Conservation (phyloP, 2,113 vertebrate genomes). For the Lepisosteus osseus region DNA sequence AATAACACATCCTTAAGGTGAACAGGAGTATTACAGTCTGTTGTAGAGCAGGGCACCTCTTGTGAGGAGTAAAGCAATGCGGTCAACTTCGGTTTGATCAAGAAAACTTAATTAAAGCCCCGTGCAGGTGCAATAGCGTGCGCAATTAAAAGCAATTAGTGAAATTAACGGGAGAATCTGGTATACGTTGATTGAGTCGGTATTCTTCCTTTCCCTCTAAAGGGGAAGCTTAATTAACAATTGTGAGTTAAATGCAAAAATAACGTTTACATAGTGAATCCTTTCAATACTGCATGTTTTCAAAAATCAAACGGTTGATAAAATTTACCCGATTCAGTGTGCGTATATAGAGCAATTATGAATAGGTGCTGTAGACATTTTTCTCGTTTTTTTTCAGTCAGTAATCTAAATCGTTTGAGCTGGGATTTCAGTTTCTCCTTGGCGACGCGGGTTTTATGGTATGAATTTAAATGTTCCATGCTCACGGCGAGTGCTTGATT, state of each 20-base stretch:
- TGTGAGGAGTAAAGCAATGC: slow-evolving; percentile 12
- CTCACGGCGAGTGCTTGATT: slow-evolving; percentile 13
- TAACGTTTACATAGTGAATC: neutral
- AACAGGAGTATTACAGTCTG: slow-evolving; percentile 48
- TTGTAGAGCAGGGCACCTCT: slow-evolving; percentile 28
- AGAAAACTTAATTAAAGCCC: slow-evolving; percentile 10
- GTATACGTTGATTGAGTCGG: neutral
- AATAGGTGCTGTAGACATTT: slow-evolving; percentile 15
- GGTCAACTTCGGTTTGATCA: slow-evolving; percentile 5
- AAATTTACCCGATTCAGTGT: too few relatives aligned
- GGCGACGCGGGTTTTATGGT: slow-evolving; percentile 30
- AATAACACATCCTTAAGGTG: slow-evolving; percentile 45
- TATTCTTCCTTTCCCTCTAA: neutral
- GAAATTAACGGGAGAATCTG: neutral
- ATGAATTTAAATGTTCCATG: slow-evolving; percentile 27
- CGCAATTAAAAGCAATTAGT: neutral
- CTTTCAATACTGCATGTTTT: too few relatives aligned
- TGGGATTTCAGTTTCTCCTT: slow-evolving; percentile 26
- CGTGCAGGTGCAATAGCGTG: neutral
- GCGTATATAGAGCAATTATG: slow-evolving; percentile 5
- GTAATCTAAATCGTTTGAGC: slow-evolving; percentile 18
- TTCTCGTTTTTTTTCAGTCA: slow-evolving; percentile 17
- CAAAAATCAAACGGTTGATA: too few relatives aligned
- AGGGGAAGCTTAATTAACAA: neutral
- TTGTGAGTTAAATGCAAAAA: neutral